These are phyloP conservation scores for Cyprinodon variegatus DNA, from an alignment of 2,113 vertebrate genomes.

Conservation along the genomic window DNA sequence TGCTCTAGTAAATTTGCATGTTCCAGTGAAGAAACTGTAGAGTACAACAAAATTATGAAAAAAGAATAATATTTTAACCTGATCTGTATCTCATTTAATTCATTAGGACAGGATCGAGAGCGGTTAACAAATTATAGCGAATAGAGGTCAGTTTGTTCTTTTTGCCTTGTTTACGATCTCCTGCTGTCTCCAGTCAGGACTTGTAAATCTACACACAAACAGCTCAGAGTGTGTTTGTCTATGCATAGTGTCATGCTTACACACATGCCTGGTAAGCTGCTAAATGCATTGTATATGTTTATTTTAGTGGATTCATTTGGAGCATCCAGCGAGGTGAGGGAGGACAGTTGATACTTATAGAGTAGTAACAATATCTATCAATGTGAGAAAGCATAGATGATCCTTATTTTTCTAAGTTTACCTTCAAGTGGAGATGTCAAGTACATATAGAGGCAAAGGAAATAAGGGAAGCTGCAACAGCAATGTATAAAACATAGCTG, in stretches of 20 bases:
- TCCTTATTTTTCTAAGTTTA: not conserved
- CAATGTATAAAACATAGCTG: too few species aligned
- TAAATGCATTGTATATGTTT: slow-evolving; percentile 75
- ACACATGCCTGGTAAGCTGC: slow-evolving; percentile 50
- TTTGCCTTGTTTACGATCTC: slow-evolving; percentile 66
- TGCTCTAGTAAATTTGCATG: not conserved
- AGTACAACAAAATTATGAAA: slow-evolving; percentile 1
- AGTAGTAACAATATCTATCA: slow-evolving; percentile 40
- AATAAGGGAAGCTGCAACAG: too few species aligned
- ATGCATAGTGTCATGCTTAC: slow-evolving; percentile 2
- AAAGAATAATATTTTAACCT: slow-evolving; percentile 21
- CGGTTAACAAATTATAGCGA: slow-evolving; percentile 9
- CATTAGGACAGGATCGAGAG: slow-evolving; percentile 40
- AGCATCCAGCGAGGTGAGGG: slow-evolving; percentile 57
- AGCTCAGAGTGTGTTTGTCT: slow-evolving; percentile 4
- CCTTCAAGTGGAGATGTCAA: too few species aligned
- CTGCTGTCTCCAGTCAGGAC: slow-evolving; percentile 45
- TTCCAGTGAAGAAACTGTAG: not conserved
- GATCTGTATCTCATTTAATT: slow-evolving; percentile 43
- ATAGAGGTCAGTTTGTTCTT: slow-evolving; percentile 65
- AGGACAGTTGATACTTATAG: slow-evolving; percentile 54
- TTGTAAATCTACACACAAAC: slow-evolving; percentile 63
- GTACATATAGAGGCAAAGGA: too few species aligned
- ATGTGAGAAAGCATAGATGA: slow-evolving; percentile 1
- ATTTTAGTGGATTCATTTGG: slow-evolving; percentile 66